Evolutionary conservation across 2,888 invertebrate species (phyloP).

Genomic region (Myopa testacea): DNA sequence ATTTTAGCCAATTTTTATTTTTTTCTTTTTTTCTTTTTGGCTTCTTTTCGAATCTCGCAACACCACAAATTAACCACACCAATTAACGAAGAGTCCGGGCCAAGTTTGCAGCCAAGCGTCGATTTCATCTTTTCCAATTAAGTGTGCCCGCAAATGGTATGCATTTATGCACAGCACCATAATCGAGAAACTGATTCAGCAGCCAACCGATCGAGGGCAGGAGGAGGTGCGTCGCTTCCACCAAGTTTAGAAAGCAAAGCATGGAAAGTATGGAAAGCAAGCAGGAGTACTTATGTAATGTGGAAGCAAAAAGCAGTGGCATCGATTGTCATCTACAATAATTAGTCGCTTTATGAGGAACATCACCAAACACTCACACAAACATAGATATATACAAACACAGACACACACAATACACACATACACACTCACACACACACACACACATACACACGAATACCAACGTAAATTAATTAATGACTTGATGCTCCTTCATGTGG

Average conservation of each 20-base stretch:
- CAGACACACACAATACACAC: background rate
- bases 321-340: slow-evolving; percentile 33
- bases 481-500: background rate
- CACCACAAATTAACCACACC: slow-evolving; percentile 1
- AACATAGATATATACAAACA: background rate
- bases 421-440: background rate
- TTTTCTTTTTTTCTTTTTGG: background rate
- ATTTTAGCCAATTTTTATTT: background rate
- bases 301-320: background rate
- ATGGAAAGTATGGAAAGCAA: no score
- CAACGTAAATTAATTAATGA: slow-evolving; percentile 27
- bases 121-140: slow-evolving; percentile 29
- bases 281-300: background rate
- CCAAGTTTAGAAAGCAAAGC: no score
- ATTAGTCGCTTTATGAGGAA: slow-evolving; percentile 18
- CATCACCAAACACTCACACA: background rate
- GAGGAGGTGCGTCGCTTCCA: background rate
- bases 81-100: background rate
- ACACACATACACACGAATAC: background rate
- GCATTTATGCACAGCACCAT: slow-evolving; percentile 4
- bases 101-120: slow-evolving; percentile 11
- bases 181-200: background rate
- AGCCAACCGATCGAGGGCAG: background rate
- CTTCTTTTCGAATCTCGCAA: background rate
- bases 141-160: background rate